Evolutionary conservation across 2,113 vertebrate species (phyloP), one percentile per base, ranked within the genome.

Genomic region (Cynoglossus semilaevis): DNA sequence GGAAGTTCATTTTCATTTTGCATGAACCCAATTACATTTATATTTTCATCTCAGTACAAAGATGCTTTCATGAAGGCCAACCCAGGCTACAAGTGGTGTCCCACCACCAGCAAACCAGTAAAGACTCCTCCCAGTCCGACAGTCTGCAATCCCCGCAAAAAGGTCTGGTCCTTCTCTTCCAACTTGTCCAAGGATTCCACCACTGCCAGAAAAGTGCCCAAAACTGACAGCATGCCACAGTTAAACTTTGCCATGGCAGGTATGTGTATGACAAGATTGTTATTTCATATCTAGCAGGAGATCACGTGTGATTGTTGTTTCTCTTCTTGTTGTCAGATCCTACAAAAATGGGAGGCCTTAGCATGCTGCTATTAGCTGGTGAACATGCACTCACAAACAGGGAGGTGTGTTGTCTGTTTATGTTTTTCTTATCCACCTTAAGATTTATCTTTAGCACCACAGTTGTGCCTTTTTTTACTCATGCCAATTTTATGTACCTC

Each of bases 41-140:
- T 3, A 15, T 6, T 61, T 7, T 58, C 68, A 1, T 84, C 86
- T 73, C 81, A 98, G 96, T 98, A 98, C 85, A 98, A 99, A 61
- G 96, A 99, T 87, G 97, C 97, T 19, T 99, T 99, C 80, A 97
- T 99, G 95, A 98, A 98, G 86, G 97, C 96, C 46, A 97, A 99
- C 63, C 97, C 97, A 18, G 97, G 95, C 63, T 99, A 99, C 86
- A 98, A 96, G 85, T 99, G 97, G 97, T 98, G 97, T 88, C 95
- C 97, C 47, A 92, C 95, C 52, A 97, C 94, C 77, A 99, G 95
- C 88, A 97, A 98, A 87, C 96, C 95, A 55, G 91, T 99, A 36
- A 98, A 98, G 85, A 94, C 90, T 34, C 89, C 93, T 15, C 63
- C 94, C 49, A 85, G 72, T 76, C 88, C 91, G 36, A 74, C 91